Percentiles rank a stretch among this genome's conserved stretches.
These are phyloP conservation scores for Stenodema calcarata DNA, from an alignment of 2,888 invertebrate species.

Conservation along the genomic window DNA sequence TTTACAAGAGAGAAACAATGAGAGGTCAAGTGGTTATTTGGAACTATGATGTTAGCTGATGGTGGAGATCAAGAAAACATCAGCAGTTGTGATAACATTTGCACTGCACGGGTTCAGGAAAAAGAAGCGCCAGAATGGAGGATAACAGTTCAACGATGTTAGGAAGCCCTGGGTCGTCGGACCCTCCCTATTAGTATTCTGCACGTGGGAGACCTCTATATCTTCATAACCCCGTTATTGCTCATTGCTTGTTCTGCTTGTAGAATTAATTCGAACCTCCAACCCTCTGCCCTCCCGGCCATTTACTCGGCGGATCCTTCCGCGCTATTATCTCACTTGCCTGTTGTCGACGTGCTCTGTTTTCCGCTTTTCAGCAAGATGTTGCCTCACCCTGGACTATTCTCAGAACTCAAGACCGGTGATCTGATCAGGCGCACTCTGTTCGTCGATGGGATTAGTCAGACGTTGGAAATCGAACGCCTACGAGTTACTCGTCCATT, in stretches of 20 bases:
- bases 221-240: constrained; percentile 36
- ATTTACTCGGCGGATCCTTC: constrained; percentile 14
- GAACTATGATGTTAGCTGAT: neutral
- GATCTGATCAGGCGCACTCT: neutral
- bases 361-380: constrained; percentile 4
- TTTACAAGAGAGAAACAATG: no score
- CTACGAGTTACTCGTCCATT: no score
- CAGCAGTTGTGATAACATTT: neutral
- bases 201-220: constrained; percentile 2
- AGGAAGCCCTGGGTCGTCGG: neutral
- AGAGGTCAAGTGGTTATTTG: no score
- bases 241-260: constrained; percentile 37
- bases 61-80: neutral
- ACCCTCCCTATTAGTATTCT: constrained; percentile 16
- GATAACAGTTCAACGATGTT: constrained; percentile 4
- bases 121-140: neutral
- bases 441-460: neutral
- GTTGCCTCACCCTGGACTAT: neutral
- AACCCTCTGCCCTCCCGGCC: neutral
- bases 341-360: constrained; percentile 2
- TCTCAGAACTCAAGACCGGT: neutral
- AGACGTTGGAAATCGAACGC: neutral
- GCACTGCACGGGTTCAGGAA: neutral
- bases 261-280: constrained; percentile 19
- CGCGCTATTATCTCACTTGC: constrained; percentile 16